Percentiles rank a stretch among this genome's conserved stretches.
phyloP scores from a whole-genome alignment of 2,797 vertebrate genomes.

The Cyprinella venusta region DNA sequence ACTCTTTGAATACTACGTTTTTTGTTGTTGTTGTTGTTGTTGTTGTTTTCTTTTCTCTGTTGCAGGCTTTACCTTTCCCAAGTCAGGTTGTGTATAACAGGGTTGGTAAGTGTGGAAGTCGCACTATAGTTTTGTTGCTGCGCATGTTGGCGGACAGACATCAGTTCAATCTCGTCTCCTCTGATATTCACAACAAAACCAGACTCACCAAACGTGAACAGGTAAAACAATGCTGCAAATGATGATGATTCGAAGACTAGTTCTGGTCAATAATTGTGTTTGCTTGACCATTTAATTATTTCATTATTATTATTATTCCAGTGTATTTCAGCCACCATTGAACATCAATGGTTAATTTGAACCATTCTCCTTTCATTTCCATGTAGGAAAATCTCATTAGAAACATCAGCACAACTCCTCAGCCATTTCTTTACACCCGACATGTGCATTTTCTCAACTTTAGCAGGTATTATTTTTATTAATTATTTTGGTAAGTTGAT shows the following conservation, averaged over 20 bases:
- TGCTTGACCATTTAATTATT: too few relatives aligned
- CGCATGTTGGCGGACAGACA: conserved; percentile 91
- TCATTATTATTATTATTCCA: background rate
- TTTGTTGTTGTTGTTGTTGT: too few relatives aligned
- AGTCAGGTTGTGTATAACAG: conserved; percentile 98
- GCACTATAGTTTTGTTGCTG: conserved; percentile 93
- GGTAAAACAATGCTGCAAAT: conserved; percentile 68
- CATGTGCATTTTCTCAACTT: conserved; percentile 99
- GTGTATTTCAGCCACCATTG: background rate
- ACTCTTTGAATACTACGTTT: background rate
- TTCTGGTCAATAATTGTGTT: background rate
- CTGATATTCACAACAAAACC: conserved; percentile 98
- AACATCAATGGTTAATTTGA: background rate
- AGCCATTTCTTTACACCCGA: conserved; percentile 95
- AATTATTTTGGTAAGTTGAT: conserved; percentile 65
- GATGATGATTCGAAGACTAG: background rate
- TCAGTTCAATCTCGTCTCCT: conserved; percentile 93
- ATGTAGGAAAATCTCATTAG: conserved; percentile 92
- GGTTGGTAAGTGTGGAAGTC: conserved; percentile 97
- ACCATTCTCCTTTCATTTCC: conserved; percentile 25
- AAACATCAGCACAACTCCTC: conserved; percentile 93
- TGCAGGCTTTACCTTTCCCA: conserved; percentile 91
- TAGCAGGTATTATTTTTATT: conserved; percentile 73
- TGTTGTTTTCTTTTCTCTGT: background rate
- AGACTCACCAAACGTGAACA: conserved; percentile 94